These are phyloP conservation scores for Salvelinus sp. DNA, from an alignment of 2,113 vertebrate species.

Conservation along the genomic window DNA sequence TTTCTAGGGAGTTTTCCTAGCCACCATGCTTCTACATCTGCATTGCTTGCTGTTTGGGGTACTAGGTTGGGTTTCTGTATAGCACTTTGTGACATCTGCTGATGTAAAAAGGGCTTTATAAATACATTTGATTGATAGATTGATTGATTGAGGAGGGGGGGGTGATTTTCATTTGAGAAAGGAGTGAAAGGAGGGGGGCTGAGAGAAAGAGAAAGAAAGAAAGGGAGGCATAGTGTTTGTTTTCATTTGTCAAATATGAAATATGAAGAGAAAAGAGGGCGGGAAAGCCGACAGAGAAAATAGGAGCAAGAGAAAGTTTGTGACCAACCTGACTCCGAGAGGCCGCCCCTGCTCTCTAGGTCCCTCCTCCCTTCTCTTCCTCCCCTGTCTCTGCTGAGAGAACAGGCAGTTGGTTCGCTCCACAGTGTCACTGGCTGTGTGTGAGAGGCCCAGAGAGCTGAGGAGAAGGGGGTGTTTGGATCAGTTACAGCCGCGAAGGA, in stretches of 20 bases:
- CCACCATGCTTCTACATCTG: no score
- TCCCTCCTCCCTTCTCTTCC: constrained; percentile 33
- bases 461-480: constrained; percentile 54
- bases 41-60: no score
- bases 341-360: constrained; percentile 35
- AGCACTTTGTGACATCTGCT: no score
- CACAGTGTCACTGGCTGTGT: constrained; percentile 40
- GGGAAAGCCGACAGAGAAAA: constrained; percentile 43
- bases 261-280: constrained; percentile 41
- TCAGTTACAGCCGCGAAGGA: constrained; percentile 51
- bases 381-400: constrained; percentile 46
- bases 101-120: not conserved
- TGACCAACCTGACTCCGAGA: constrained; percentile 37
- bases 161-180: constrained; percentile 9
- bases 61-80: no score
- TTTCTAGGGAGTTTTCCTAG: no score
- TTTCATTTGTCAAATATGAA: constrained; percentile 57
- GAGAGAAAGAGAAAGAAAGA: not conserved
- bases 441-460: constrained; percentile 59
- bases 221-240: constrained; percentile 27
- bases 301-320: constrained; percentile 15
- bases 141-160: not conserved
- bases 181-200: constrained; percentile 9
- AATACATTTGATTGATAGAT: no score
- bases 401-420: constrained; percentile 52